Evolutionary conservation across 1,140 invertebrate species (phyloP).

Genomic region (Nephila pilipes): DNA sequence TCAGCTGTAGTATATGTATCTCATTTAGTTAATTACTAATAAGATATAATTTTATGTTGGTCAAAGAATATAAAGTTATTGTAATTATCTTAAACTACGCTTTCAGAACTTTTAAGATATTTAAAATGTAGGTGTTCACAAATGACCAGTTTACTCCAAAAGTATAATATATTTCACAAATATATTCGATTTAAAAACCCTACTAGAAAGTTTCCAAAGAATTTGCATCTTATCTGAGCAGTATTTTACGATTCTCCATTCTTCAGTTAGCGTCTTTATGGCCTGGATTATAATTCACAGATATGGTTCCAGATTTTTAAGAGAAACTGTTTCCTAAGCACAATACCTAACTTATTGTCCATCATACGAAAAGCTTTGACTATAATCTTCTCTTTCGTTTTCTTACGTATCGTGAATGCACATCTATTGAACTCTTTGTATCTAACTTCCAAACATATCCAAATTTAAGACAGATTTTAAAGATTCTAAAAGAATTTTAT

Average conservation of each 20-base stretch:
- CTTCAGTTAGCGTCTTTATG: not conserved
- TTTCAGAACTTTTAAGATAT: no score
- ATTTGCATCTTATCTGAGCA: not conserved
- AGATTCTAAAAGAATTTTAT: not conserved
- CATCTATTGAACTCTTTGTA: not conserved
- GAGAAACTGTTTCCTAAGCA: not conserved
- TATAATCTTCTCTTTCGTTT: not conserved
- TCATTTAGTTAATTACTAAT: no score
- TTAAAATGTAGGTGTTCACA: no score
- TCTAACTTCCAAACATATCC: not conserved
- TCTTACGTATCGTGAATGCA: not conserved
- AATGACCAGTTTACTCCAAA: not conserved
- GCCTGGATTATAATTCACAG: not conserved
- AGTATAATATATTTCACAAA: not conserved
- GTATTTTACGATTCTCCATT: not conserved
- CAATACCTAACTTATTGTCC: not conserved
- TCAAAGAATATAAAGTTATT: no score
- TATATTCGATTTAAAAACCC: not conserved
- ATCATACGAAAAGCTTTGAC: not conserved
- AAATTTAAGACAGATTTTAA: slow-evolving; percentile 1
- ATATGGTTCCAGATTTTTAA: not conserved
- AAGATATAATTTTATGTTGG: no score
- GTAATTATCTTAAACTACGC: no score
- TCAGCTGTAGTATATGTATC: no score
- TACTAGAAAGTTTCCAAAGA: not conserved